Conservation (phyloP, 1,140 invertebrate genomes). For the Dysdera silvatica region DNA sequence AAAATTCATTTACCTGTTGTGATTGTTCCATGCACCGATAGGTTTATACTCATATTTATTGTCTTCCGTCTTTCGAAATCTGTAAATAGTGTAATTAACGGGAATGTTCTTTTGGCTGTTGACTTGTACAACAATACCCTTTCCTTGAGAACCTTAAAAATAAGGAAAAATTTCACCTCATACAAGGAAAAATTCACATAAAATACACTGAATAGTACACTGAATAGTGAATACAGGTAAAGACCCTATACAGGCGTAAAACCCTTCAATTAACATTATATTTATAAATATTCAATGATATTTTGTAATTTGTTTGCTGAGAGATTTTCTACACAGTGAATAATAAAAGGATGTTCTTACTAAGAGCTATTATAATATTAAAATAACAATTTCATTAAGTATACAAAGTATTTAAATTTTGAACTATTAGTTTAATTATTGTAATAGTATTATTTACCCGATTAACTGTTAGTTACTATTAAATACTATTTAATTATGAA, state of each 20-base stretch:
- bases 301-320: too few species aligned
- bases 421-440: too few species aligned
- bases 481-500: too few species aligned
- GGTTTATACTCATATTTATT: constrained; percentile 53
- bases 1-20: constrained; percentile 7
- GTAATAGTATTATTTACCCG: too few species aligned
- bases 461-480: too few species aligned
- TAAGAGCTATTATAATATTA: too few species aligned
- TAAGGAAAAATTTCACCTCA: background rate
- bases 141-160: constrained; percentile 52
- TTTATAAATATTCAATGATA: too few species aligned
- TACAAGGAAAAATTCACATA: background rate
- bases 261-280: background rate
- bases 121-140: constrained; percentile 55
- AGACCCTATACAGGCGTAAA: background rate
- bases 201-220: background rate
- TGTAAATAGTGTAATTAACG: constrained; percentile 61
- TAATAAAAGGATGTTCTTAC: too few species aligned
- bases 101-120: constrained; percentile 57
- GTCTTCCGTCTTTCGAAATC: constrained; percentile 48
- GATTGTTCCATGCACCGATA: constrained; percentile 54
- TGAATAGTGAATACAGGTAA: background rate
- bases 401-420: too few species aligned
- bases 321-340: too few species aligned
- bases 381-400: too few species aligned